Evolutionary conservation across 2,888 invertebrate genomes (phyloP).

Genomic region (Endomychus coccineus): DNA sequence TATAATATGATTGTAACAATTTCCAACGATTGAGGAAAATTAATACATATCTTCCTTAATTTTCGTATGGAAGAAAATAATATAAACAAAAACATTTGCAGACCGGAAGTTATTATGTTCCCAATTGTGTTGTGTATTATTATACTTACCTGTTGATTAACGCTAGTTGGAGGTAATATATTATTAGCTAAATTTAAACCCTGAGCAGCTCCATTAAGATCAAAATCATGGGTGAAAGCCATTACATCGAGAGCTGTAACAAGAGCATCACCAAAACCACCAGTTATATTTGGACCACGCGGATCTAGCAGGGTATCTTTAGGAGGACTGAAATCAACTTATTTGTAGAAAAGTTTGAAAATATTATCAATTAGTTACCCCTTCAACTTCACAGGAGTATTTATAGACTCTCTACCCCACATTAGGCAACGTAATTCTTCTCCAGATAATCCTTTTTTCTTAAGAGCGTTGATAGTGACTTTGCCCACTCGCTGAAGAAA

Average conservation of each 20-base stretch:
- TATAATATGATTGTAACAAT: too few relatives aligned
- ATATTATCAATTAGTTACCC: constrained; percentile 43
- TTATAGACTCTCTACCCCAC: constrained; percentile 87
- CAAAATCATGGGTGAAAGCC: constrained; percentile 67
- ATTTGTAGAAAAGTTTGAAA: not conserved
- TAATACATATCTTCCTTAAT: too few relatives aligned
- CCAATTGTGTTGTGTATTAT: too few relatives aligned
- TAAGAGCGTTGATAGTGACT: constrained; percentile 75
- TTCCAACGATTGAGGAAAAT: too few relatives aligned
- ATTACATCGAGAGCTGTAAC: constrained; percentile 76
- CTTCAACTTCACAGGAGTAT: constrained; percentile 70
- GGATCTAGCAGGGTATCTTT: constrained; percentile 44
- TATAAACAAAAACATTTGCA: too few relatives aligned
- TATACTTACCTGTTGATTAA: too few relatives aligned
- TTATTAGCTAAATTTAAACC: too few relatives aligned
- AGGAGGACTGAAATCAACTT: constrained; percentile 32
- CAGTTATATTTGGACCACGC: constrained; percentile 43
- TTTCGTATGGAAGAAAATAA: too few relatives aligned
- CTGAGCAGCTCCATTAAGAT: constrained; percentile 31
- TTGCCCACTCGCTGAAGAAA: constrained; percentile 69
- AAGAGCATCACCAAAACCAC: constrained; percentile 54
- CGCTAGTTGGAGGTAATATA: too few relatives aligned
- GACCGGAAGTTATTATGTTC: too few relatives aligned
- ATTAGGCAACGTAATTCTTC: constrained; percentile 79
- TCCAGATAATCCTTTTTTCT: constrained; percentile 76